Percentiles rank a stretch among this genome's conserved stretches.
phyloP scores from a whole-genome alignment of 2,113 vertebrate species.

The Notothenia coriiceps region DNA sequence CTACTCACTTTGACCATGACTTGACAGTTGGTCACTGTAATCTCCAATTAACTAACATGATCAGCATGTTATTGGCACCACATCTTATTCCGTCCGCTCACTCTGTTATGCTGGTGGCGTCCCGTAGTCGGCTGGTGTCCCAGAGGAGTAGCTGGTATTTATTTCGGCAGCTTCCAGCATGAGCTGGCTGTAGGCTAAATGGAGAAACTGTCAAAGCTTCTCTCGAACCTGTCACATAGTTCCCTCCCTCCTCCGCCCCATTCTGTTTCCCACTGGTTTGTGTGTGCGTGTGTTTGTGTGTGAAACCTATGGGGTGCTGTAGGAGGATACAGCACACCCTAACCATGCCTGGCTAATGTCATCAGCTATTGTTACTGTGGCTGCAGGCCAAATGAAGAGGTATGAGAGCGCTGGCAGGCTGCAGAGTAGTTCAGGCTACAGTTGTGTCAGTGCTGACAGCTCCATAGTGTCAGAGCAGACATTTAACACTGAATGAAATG shows the following conservation, averaged over 20 bases:
- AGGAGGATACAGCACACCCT: constrained; percentile 66
- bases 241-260: not conserved
- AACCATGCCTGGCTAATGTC: constrained; percentile 74
- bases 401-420: constrained; percentile 65
- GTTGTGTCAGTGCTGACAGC: constrained; percentile 73
- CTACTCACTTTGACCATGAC: constrained; percentile 34
- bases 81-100: constrained; percentile 14
- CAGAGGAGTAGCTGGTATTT: constrained; percentile 76
- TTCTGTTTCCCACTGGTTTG: constrained; percentile 40
- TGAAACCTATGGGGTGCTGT: constrained; percentile 58
- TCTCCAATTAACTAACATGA: constrained; percentile 68
- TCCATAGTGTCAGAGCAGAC: constrained; percentile 72
- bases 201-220: constrained; percentile 78
- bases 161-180: constrained; percentile 71
- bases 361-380: constrained; percentile 72
- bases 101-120: constrained; percentile 61
- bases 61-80: constrained; percentile 58
- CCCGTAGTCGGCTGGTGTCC: constrained; percentile 63
- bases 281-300: constrained; percentile 52
- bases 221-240: constrained; percentile 78
- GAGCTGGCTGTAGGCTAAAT: constrained; percentile 74
- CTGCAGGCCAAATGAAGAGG: constrained; percentile 69
- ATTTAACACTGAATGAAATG: constrained; percentile 74
- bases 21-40: constrained; percentile 53
- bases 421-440: constrained; percentile 61